Conservation (phyloP, 2,113 vertebrate genomes). For the Jaculus jaculus region DNA sequence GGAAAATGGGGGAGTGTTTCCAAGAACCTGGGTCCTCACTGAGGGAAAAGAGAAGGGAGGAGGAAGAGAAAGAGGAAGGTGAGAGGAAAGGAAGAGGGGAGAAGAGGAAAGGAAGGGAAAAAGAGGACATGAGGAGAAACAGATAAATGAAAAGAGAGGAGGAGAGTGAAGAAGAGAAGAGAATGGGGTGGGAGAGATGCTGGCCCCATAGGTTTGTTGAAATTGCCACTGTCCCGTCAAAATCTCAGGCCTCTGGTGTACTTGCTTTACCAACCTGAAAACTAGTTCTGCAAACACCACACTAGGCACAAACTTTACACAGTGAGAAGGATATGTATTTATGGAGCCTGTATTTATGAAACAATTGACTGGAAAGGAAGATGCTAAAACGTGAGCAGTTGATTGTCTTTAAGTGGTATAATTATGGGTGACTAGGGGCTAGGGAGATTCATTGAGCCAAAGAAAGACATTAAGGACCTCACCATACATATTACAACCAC, state of each 20-base stretch:
- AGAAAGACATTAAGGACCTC: neutral
- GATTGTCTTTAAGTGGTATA: neutral
- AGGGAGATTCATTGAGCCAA: neutral
- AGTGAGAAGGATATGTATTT: neutral
- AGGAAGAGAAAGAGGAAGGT: neutral
- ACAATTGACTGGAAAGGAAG: neutral
- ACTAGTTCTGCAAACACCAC: neutral
- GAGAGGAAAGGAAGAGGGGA: neutral
- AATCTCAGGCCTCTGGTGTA: neutral
- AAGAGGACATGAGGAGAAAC: no score
- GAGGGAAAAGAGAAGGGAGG: neutral
- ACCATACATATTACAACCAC: neutral
- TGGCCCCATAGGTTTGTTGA: neutral
- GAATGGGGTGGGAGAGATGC: no score
- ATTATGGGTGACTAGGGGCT: neutral
- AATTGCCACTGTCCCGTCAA: neutral
- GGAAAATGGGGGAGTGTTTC: neutral
- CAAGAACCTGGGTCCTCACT: neutral
- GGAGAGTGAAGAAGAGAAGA: no score
- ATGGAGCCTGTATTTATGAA: neutral
- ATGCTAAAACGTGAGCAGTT: neutral
- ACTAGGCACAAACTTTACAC: neutral
- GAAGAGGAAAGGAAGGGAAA: neutral
- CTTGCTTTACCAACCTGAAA: neutral
- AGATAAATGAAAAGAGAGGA: no score